Conservation (phyloP, 1,140 invertebrate species). For the Aporrectodea caliginosa region DNA sequence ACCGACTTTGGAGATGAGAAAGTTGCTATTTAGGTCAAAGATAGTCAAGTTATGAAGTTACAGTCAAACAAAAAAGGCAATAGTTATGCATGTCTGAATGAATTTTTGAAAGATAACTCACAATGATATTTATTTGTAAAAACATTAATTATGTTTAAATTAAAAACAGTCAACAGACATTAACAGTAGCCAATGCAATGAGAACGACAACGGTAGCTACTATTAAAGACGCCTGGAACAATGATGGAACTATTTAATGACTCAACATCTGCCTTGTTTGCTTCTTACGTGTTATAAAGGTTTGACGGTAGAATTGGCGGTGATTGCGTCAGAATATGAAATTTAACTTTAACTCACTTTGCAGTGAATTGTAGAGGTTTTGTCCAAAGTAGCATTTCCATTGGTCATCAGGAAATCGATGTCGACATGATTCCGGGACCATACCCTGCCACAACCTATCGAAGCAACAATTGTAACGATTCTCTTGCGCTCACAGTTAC, state of each 20-base stretch:
- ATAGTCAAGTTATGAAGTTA: too few relatives aligned
- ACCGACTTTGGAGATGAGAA: too few relatives aligned
- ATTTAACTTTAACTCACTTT: slow-evolving; percentile 65
- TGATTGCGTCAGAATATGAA: neutral
- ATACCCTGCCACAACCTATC: slow-evolving; percentile 71
- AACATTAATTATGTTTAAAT: too few relatives aligned
- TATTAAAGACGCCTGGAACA: neutral
- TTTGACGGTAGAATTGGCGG: neutral
- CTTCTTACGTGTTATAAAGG: neutral
- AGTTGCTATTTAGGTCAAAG: too few relatives aligned
- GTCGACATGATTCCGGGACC: slow-evolving; percentile 70
- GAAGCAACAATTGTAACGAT: neutral
- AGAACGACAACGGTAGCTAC: neutral
- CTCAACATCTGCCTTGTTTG: too few relatives aligned
- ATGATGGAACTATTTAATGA: too few relatives aligned
- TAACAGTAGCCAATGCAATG: neutral
- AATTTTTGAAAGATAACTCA: too few relatives aligned
- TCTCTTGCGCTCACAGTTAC: too few relatives aligned
- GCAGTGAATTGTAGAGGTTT: slow-evolving; percentile 77
- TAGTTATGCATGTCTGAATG: too few relatives aligned
- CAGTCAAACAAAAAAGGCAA: too few relatives aligned
- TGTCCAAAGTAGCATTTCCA: slow-evolving; percentile 92
- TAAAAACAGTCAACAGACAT: neutral
- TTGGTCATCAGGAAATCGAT: slow-evolving; percentile 66
- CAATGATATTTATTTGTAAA: too few relatives aligned